Percentiles rank a stretch among this genome's conserved stretches.
Conservation (phyloP, 2,888 invertebrate genomes). For the Chironomus tentans region DNA sequence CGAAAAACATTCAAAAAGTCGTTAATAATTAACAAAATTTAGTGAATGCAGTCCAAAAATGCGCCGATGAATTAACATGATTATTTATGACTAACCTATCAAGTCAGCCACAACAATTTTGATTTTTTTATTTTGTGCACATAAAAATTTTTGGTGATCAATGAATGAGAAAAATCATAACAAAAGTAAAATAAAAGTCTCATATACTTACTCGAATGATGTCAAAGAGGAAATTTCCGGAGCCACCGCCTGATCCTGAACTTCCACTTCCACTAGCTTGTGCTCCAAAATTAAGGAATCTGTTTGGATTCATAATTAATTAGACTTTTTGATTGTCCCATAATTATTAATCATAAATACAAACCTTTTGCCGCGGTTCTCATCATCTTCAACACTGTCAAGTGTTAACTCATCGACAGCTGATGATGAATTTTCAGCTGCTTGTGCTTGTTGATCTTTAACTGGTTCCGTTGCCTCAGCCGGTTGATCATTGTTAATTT, state of each 20-base stretch:
- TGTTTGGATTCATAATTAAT: constrained; percentile 31
- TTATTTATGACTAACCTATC: no score
- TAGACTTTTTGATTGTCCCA: background rate
- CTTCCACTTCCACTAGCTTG: constrained; percentile 35
- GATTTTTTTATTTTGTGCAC: no score
- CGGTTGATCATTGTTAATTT: constrained; percentile 33
- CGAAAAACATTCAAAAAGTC: no score
- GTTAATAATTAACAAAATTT: no score
- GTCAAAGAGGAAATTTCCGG: constrained; percentile 82
- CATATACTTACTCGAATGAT: constrained; percentile 71
- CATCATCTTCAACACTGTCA: constrained; percentile 63
- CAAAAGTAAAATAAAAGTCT: background rate
- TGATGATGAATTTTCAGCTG: constrained; percentile 54
- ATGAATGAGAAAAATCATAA: background rate
- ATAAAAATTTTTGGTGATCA: no score
- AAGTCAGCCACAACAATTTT: no score
- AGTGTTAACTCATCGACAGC: constrained; percentile 60
- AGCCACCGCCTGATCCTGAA: constrained; percentile 53
- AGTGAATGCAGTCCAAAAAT: no score
- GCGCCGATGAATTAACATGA: no score
- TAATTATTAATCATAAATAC: constrained; percentile 13
- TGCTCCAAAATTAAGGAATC: constrained; percentile 54
- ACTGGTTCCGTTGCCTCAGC: constrained; percentile 18
- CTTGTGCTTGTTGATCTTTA: constrained; percentile 34
- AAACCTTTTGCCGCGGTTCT: constrained; percentile 70